Base-by-base conservation (phyloP, 2,113 vertebrate genomes). In the Microcebus lehilahytsara region DNA sequence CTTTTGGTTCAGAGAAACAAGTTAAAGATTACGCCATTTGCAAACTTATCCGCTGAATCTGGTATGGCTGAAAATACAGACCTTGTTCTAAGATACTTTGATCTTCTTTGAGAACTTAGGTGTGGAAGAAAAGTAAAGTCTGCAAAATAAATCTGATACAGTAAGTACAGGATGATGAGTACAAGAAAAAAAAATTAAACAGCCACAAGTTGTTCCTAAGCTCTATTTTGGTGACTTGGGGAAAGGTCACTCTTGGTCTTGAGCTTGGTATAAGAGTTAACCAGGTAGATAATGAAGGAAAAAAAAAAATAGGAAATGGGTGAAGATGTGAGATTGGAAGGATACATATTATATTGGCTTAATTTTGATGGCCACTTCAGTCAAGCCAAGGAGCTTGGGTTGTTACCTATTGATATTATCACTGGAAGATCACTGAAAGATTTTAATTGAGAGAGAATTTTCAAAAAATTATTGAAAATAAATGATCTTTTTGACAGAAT, bases 281-380 rank as follows among this genome's bases (percentile, higher is more conserved):
- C 27, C 23, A 60, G 8, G 25, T 40, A 17, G 40, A 34, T 40
- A 13, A 11, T 23, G 53, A 74, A 13, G 3, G 13, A 53, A 53
- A 53, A 53, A 53, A 51, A 53, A 53, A 37, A 37, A 37, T 13
- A 25, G 46, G 12, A 11, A 49, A 9, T 20, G 10, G 78, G 5
- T 30, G 8, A 42, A 23, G n/a, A 53, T 19, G 27, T 22, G 58
- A 84, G 30, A 11, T 4, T 9, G 32, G 77, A 62, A 74, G 9
- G 14, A 34, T 3, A 2, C 12, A 17, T 3, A 46, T 27, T 17
- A 17, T 3, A 46, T 27, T 12, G 27, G 3, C 60, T 49, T 2
- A 11, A 9, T 13, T 71, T 34, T 37, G 23, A 72, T 0, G 14
- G 11, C 64, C 14, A 46, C 5, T 0, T 62, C 46, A 13, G 10